These are phyloP conservation scores for Heteronetta atricapilla DNA, from an alignment of 2,113 vertebrate species.

Conservation along the genomic window DNA sequence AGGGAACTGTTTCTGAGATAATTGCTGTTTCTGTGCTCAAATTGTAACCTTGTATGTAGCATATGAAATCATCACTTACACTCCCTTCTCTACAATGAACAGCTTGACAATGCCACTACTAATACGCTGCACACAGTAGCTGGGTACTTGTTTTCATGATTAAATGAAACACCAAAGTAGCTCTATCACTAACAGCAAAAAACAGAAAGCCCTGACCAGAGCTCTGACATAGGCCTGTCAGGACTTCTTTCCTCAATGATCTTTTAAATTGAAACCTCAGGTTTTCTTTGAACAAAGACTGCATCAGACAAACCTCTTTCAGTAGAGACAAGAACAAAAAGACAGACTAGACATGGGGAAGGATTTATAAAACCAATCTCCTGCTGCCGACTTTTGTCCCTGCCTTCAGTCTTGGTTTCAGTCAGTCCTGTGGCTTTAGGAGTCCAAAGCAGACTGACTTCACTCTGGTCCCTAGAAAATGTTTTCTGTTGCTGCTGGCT, in stretches of 20 bases:
- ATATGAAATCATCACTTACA: background rate
- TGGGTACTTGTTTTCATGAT: background rate
- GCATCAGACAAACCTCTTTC: constrained; percentile 1
- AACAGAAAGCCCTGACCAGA: background rate
- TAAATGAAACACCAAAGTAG: background rate
- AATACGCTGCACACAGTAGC: background rate
- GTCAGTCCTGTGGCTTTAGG: background rate
- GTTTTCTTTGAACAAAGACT: constrained; percentile 29
- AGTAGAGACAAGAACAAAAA: constrained; percentile 1
- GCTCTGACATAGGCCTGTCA: background rate
- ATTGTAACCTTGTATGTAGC: background rate
- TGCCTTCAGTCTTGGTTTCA: background rate
- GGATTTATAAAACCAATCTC: constrained; percentile 46
- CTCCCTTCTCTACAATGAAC: background rate
- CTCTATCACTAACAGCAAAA: background rate
- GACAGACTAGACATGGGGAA: constrained; percentile 22
- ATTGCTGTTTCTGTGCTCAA: background rate
- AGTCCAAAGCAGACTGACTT: background rate
- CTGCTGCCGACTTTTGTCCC: constrained; percentile 53
- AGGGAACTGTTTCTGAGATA: background rate
- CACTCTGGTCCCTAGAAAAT: background rate
- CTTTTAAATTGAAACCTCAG: constrained; percentile 15
- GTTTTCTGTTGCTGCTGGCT: background rate
- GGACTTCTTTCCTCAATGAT: background rate
- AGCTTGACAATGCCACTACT: background rate